Evolutionary conservation across 2,113 vertebrate species (phyloP), one percentile per base, ranked within the genome.

Genomic region (Hippocampus abdominalis): DNA sequence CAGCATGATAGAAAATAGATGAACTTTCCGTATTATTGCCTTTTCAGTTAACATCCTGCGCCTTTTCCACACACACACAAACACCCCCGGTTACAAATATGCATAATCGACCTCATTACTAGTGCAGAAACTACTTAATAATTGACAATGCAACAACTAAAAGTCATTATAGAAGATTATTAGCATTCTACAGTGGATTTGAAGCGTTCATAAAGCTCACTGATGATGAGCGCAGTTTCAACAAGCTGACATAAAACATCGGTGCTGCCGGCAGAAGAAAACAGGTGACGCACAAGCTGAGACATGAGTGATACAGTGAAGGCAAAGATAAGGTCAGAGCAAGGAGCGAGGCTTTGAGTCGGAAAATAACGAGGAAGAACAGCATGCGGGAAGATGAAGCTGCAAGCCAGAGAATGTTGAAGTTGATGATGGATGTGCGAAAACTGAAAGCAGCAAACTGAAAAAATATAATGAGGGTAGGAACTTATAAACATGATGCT

Each of bases 361-460:
- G 44, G 71, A 57, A 32, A 65, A 62, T 51, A 69, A 64, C 73
- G 78, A 69, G 69, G 53, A 15, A 71, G 61, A 18, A 74, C 62
- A 81, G 59, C 76, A 64, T 36, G 74, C 69, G 78, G 74, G 85
- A 79, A 78, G 81, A 84, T 78, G 73, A 79, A 71, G 18, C 49
- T 62, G 70, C 68, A 64, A 60, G 71, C 57, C 63, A 53, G 15
- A 69, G 36, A 66, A 16, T 25, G 21, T 4, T 9, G 21, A 12
- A 40, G 18, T 16, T 44, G 29, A 27, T 80, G 81, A 77, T 67
- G 72, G 68, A 76, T 85, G 74, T 67, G 74, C 51, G 69, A 54
- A 46, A 54, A 64, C 11, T 79, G 73, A 73, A 29, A 69, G 18
- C 9, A 42, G 18, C 2, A 42, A 56, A 29, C 20, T 42, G 18